Evolutionary conservation across 2,888 invertebrate genomes (phyloP), one percentile per base, ranked within the genome.

Genomic region (Andrena dorsata): DNA sequence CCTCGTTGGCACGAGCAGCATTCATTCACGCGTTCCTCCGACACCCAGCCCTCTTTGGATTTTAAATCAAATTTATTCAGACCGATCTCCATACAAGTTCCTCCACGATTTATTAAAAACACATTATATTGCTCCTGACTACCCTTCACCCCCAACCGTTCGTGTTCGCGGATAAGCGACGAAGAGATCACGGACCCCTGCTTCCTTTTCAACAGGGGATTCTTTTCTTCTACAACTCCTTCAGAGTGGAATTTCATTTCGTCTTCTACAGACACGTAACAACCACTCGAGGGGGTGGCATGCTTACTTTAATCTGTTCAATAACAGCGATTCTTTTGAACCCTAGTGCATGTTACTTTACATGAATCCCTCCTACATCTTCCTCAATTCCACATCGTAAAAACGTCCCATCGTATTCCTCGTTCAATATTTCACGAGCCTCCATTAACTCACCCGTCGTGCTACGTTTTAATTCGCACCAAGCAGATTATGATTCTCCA

Each of bases 91-190:
- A 73, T 83, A 79, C 78, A 65, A 77, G 80, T 84, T 84, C 84
- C 64, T 65, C 75, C 76, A 66, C 83, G 82, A 85, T 87, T 88
- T 86, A 88, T 89, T 88, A 88, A 87, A 85, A 88, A 88, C 86
- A 88, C 83, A 88, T 88, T 87, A 84, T 80, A 63, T 73, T 56
- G 47, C 68, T 26, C 71, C 68, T 75, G 86, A 86, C 79, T 85
- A 83, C 82, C 71, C 84, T 80, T 82, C 28, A 23, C 68, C 66
- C 66, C 73, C 60, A 76, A 66, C 47, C 66, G 65, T 69, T 73
- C 64, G 58, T 13, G 47, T 72, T 20, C 56, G 47, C 47, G 32
- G 60, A 63, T 56, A 56, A 49, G 56, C 74, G 63, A 72, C 68
- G 65, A 65, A 73, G 60, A 72, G 77, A 66, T 72, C 69, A 58